These are phyloP conservation scores for Urocolius indicus DNA, from an alignment of 2,113 vertebrate species.

Conservation along the genomic window DNA sequence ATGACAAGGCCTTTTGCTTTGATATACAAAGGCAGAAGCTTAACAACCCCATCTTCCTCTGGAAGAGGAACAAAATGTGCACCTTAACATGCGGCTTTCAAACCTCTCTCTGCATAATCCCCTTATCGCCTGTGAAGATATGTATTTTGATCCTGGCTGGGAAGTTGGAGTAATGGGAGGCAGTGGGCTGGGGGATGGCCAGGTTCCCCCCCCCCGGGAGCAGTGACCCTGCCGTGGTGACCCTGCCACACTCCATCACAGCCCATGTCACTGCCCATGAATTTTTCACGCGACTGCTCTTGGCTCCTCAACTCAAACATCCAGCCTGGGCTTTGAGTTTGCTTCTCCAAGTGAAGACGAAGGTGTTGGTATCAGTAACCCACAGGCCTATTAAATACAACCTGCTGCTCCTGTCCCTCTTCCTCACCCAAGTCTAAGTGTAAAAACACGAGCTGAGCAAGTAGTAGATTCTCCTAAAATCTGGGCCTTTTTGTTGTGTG, in stretches of 20 bases:
- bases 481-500: fast-evolving
- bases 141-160: conserved; percentile 11
- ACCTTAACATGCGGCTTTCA: neutral
- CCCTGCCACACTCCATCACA: neutral
- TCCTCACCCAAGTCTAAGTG: fast-evolving
- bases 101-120: conserved; percentile 35
- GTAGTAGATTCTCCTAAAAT: neutral
- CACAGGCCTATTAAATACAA: fast-evolving
- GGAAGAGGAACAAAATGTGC: conserved; percentile 41
- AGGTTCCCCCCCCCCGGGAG: fast-evolving
- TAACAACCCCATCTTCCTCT: conserved; percentile 42
- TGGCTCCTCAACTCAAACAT: neutral
- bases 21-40: conserved; percentile 58
- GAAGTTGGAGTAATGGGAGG: neutral
- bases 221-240: neutral
- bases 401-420: neutral
- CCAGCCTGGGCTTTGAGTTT: neutral
- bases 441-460: too few relatives aligned
- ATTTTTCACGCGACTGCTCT: neutral
- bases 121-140: conserved; percentile 24
- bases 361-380: neutral
- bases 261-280: neutral
- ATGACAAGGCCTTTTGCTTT: conserved; percentile 50
- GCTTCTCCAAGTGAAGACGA: neutral
- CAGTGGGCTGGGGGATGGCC: neutral